Percentiles rank a stretch among this genome's conserved stretches.
Conservation (phyloP, 2,797 vertebrate genomes). For the Apodemus agrarius region DNA sequence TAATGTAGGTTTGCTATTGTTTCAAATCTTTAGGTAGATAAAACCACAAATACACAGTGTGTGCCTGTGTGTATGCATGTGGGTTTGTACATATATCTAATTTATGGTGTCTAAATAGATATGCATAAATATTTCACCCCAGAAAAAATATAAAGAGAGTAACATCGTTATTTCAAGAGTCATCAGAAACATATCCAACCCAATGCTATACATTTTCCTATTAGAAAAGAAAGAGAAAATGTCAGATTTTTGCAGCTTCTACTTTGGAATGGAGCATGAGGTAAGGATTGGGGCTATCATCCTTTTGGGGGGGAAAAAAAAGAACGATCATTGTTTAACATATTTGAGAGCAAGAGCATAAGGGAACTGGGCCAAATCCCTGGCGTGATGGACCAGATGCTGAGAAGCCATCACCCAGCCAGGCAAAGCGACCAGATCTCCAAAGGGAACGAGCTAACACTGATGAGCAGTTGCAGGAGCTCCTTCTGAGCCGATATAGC, state of each 20-base stretch:
- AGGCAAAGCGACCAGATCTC: not conserved
- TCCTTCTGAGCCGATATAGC: not conserved
- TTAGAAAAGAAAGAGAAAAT: not conserved
- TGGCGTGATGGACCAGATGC: not conserved
- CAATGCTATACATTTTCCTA: not conserved
- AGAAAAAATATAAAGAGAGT: not conserved
- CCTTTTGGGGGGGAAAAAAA: not conserved
- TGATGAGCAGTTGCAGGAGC: not conserved
- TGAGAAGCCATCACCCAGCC: not conserved
- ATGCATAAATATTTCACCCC: not conserved
- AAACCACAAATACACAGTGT: not conserved
- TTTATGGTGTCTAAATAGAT: not conserved
- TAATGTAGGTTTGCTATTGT: not conserved
- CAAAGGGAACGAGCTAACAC: not conserved
- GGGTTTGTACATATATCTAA: too few species aligned
- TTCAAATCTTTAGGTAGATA: not conserved
- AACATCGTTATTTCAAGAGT: not conserved
- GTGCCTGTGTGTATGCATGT: not conserved
- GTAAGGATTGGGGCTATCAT: rapidly evolving
- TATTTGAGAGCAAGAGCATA: not conserved
- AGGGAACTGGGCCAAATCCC: too few species aligned
- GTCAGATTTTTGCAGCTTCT: not conserved
- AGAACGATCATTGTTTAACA: not conserved
- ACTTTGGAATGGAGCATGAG: too few species aligned
- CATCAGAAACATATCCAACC: not conserved